Evolutionary conservation across 2,888 invertebrate genomes (phyloP).

Genomic region (Portevinia maculata): DNA sequence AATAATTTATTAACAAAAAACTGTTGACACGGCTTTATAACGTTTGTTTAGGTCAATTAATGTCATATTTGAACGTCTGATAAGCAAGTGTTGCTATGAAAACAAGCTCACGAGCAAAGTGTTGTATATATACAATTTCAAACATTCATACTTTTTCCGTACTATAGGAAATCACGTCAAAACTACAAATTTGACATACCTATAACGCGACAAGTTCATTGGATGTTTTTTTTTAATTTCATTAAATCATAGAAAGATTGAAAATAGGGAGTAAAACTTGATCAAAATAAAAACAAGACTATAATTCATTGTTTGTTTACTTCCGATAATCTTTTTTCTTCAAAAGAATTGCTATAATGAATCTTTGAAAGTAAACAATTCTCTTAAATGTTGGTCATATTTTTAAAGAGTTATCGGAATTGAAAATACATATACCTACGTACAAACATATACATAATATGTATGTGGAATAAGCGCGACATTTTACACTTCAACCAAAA

Average conservation of each 20-base stretch:
- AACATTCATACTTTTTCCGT: neutral
- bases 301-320: conserved; percentile 14
- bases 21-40: neutral
- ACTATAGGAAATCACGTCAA: too few relatives aligned
- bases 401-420: too few relatives aligned
- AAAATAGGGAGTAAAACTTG: conserved; percentile 17
- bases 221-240: neutral
- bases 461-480: too few relatives aligned
- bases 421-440: too few relatives aligned
- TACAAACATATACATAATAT: too few relatives aligned
- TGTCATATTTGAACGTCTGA: too few relatives aligned
- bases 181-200: neutral
- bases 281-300: conserved; percentile 4
- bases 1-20: neutral
- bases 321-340: neutral
- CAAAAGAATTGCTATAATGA: neutral
- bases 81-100: too few relatives aligned
- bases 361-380: conserved; percentile 24
- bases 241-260: conserved; percentile 11
- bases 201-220: neutral
- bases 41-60: too few relatives aligned
- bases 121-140: conserved; percentile 1
- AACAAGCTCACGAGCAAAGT: neutral
- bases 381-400: too few relatives aligned
- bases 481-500: too few relatives aligned